Evolutionary conservation across 2,797 vertebrate species (phyloP).

Genomic region (Diceros bicornis): DNA sequence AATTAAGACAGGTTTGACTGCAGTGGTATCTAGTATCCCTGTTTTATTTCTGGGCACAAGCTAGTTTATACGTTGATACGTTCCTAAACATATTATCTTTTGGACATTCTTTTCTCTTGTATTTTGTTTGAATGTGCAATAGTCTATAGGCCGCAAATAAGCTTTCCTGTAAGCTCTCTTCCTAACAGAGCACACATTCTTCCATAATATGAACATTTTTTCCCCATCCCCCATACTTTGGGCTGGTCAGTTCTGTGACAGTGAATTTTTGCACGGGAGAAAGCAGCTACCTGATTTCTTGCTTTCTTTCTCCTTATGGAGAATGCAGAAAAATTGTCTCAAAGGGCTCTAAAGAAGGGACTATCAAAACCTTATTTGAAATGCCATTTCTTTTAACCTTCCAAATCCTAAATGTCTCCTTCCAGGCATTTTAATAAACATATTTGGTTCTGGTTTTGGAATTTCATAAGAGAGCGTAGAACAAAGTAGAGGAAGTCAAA

Average conservation of each 20-base stretch:
- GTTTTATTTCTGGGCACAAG: constrained; percentile 92
- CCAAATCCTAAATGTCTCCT: constrained; percentile 85
- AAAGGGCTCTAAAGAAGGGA: constrained; percentile 88
- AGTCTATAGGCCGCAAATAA: constrained; percentile 95
- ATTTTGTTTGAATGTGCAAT: constrained; percentile 97
- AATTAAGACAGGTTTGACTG: constrained; percentile 94
- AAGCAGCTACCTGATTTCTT: constrained; percentile 85
- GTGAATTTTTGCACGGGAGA: constrained; percentile 88
- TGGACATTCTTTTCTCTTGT: constrained; percentile 90
- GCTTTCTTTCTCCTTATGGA: constrained; percentile 83
- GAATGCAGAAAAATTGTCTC: constrained; percentile 83
- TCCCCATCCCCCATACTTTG: constrained; percentile 76
- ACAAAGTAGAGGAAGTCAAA: constrained; percentile 85
- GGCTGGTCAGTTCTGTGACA: constrained; percentile 80
- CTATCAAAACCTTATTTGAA: constrained; percentile 79
- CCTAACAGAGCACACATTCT: constrained; percentile 88
- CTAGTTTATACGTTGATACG: constrained; percentile 90
- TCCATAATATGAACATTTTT: constrained; percentile 75
- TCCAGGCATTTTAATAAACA: constrained; percentile 80
- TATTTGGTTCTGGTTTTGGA: constrained; percentile 84
- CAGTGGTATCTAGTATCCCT: constrained; percentile 90
- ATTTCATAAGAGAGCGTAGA: constrained; percentile 85
- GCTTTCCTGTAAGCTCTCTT: constrained; percentile 89
- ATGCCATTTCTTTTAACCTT: constrained; percentile 86
- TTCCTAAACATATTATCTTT: constrained; percentile 90